Base-by-base conservation (phyloP, 2,113 vertebrate species). In the Clarias macrocephalus region DNA sequence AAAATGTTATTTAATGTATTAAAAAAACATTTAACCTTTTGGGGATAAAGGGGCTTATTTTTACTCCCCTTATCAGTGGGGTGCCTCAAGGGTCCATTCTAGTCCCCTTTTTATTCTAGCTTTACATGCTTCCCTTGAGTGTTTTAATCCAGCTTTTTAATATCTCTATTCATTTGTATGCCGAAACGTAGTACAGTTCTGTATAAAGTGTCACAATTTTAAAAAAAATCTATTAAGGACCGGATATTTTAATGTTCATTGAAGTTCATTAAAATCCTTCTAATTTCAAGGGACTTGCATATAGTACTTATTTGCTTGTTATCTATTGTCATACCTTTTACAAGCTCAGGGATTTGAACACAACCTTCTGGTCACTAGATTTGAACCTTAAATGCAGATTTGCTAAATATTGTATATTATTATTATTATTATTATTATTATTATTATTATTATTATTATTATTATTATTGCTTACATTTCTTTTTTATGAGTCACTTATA, bases 71-170 rank as follows among this genome's bases (percentile, higher is more conserved):
- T 21, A 57, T 57, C 54, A 59, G 77, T 21, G 77, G 56, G 54
- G 77, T 80, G 28, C 56, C 77, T 80, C 77, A 80, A 59, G 77
- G 77, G n/a, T 59, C 54, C 9, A 59, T 33, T 80, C 54, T 59
- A 33, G 77, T 54, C 16, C 77, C n/a, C n/a, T 28, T 80, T 80
- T 80, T 57, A 59, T 80, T 80, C 56, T 21, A 9, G 16, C 3
- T 80, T 54, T 59, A 23, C 54, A 59, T 12, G 3, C 56, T 30
- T 80, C 56, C 77, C 54, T 3, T 56, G 52, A 52, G 52, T 77
- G 75, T 77, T 77, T 56, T 10, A 77, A n/a, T 28, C 37, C 13
- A 56, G 75, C 0, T 15, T 56, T 30, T 79, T 79, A 56, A 57
- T 28, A 80, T 11, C 76, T 77, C 48, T 57, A 30, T 79, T 59